These are phyloP conservation scores for Podarcis lilfordi DNA, from an alignment of 2,797 vertebrate genomes.

Conservation along the genomic window DNA sequence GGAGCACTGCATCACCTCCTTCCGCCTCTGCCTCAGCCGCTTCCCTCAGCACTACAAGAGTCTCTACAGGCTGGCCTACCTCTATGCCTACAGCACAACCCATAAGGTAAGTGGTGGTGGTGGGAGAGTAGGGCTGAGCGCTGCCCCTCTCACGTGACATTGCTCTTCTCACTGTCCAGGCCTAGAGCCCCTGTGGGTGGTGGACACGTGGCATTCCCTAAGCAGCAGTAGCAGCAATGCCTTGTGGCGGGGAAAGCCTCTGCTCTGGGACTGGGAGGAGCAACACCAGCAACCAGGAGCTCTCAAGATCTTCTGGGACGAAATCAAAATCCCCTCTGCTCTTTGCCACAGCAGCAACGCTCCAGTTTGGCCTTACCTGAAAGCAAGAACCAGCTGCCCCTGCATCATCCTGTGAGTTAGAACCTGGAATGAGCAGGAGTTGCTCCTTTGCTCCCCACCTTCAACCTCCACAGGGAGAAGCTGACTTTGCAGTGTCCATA, in stretches of 20 bases:
- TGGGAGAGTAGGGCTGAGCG: accelerated
- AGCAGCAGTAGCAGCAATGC: too few species aligned
- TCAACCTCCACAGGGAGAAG: background rate
- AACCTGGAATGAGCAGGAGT: background rate
- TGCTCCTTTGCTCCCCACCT: background rate
- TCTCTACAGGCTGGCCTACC: conserved; percentile 93
- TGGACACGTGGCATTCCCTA: background rate
- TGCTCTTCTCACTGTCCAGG: background rate
- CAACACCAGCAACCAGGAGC: background rate
- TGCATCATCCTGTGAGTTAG: background rate
- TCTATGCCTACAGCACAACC: conserved; percentile 91
- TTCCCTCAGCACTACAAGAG: conserved; percentile 99
- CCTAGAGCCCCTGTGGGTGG: too few species aligned
- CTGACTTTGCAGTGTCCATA: background rate
- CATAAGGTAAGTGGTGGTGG: conserved; percentile 86
- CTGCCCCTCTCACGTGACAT: background rate
- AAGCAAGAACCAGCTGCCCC: background rate
- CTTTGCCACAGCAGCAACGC: background rate
- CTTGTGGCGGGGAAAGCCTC: too few species aligned
- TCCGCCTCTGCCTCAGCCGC: conserved; percentile 93
- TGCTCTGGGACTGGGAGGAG: background rate
- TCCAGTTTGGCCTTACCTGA: background rate
- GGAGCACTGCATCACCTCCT: conserved; percentile 88
- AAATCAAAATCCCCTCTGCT: background rate
- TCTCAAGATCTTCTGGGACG: background rate